A percentile compares a stretch with the other conserved stretches of the same genome.
Conservation (phyloP, 2,113 vertebrate species). For the Sus scrofa region T2T-Sscrofa CM000812.6:271012001-271012500, state of each 20-base stretch:
- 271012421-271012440: neutral
- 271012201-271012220: neutral
- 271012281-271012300: neutral
- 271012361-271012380: neutral
- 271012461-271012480: fast-evolving
- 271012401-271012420: neutral
- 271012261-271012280: neutral
- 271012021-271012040: neutral
- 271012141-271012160: neutral
- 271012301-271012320: neutral
- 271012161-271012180: neutral
- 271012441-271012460: neutral
- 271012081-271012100: neutral
- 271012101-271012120: neutral
- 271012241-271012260: neutral
- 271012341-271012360: neutral
- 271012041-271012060: neutral
- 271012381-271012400: neutral
- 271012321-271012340: neutral
- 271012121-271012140: neutral
- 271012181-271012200: neutral
- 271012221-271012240: neutral
- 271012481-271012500: neutral
- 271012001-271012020: neutral
- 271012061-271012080: neutral